Percentiles rank a stretch among this genome's conserved stretches.
Conservation (phyloP, 2,888 invertebrate species). For the Caenorhabditis doughertyi region DNA sequence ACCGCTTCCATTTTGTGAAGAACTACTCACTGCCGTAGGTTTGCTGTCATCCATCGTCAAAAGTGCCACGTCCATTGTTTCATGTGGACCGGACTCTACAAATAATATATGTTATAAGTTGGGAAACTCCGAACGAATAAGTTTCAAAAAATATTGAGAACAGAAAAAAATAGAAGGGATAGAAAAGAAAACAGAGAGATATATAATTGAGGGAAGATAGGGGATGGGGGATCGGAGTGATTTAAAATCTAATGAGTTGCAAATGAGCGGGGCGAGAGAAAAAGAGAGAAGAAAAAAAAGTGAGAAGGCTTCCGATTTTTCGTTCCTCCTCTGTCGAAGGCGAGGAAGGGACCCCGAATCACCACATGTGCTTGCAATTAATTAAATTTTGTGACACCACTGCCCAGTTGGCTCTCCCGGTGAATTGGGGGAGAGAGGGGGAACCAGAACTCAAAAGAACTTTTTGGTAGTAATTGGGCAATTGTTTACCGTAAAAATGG, state of each 20-base stretch:
- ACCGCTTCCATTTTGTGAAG: constrained; percentile 8
- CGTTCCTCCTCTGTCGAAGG: neutral
- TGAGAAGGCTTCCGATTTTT: constrained; percentile 20
- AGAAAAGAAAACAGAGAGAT: neutral
- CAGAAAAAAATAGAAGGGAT: constrained; percentile 3
- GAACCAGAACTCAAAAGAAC: too few species aligned
- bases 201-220: neutral
- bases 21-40: constrained; percentile 4
- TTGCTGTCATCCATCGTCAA: constrained; percentile 59
- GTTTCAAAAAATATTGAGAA: neutral
- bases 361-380: constrained; percentile 69
- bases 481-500: too few species aligned
- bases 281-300: neutral
- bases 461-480: too few species aligned
- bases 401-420: neutral
- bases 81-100: constrained; percentile 40
- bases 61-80: constrained; percentile 62
- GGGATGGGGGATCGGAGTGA: too few species aligned
- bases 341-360: too few species aligned
- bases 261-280: constrained; percentile 18
- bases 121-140: too few species aligned
- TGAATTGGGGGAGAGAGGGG: constrained; percentile 11
- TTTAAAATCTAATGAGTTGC: constrained; percentile 57
- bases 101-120: neutral
- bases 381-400: constrained; percentile 57